These are phyloP conservation scores for Halocaridina rubra DNA, from an alignment of 2,888 invertebrate species.

Conservation along the genomic window DNA sequence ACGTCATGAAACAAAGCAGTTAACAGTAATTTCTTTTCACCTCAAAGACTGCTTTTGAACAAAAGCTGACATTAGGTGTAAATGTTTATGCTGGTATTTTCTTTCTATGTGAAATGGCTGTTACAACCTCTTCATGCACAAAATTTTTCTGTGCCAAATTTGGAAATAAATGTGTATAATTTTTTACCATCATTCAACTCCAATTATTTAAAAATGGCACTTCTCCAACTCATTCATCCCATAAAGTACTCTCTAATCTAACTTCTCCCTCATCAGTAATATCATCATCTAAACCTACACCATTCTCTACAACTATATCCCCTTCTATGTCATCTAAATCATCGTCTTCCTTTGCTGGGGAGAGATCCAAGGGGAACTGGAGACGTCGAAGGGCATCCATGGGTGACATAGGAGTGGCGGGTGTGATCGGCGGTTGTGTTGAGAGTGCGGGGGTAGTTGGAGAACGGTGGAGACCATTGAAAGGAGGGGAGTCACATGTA, in stretches of 20 bases:
- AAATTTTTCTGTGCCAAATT: neutral
- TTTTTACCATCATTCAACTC: too few relatives aligned
- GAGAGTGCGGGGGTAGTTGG: constrained; percentile 61
- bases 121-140: constrained; percentile 17
- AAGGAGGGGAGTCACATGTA: constrained; percentile 53
- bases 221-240: constrained; percentile 27
- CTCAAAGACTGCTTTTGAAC: too few relatives aligned
- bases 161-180: too few relatives aligned
- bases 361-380: constrained; percentile 50
- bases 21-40: neutral
- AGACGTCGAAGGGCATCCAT: constrained; percentile 62
- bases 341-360: constrained; percentile 25
- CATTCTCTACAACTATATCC: neutral
- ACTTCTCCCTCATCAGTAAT: neutral
- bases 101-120: constrained; percentile 6
- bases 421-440: constrained; percentile 40
- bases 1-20: constrained; percentile 1
- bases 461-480: constrained; percentile 47
- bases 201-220: constrained; percentile 39
- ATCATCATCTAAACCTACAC: neutral
- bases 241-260: neutral
- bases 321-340: constrained; percentile 6
- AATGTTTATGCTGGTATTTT: constrained; percentile 12
- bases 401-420: constrained; percentile 63
- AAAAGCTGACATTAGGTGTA: neutral